A percentile compares a stretch with the other conserved stretches of the same genome.
These are phyloP conservation scores for Bos indicus DNA, from an alignment of 2,113 vertebrate genomes.

Conservation along the genomic window DNA sequence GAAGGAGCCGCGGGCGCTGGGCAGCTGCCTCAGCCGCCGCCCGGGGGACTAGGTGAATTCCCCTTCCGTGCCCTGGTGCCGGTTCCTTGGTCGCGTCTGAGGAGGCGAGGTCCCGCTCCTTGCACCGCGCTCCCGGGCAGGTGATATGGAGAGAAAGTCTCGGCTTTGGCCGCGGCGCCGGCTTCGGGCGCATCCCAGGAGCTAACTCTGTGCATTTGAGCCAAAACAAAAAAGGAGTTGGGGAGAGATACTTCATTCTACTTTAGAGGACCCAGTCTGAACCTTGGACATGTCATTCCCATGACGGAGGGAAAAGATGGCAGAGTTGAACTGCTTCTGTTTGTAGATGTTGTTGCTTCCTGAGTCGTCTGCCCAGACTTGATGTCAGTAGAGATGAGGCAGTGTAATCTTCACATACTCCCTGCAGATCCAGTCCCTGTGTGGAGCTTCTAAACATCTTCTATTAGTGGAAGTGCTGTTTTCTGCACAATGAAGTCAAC, in stretches of 20 bases:
- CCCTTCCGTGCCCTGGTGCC: background rate
- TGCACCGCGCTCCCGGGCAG: background rate
- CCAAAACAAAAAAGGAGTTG: too few relatives aligned
- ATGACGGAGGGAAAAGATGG: too few relatives aligned
- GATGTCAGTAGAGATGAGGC: too few relatives aligned
- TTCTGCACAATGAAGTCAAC: conserved; percentile 37
- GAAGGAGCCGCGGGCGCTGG: background rate
- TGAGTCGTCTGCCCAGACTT: too few relatives aligned
- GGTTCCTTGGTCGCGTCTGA: background rate
- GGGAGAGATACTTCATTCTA: too few relatives aligned
- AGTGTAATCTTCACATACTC: too few relatives aligned
- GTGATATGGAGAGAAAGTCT: background rate
- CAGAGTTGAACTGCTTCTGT: too few relatives aligned
- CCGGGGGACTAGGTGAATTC: background rate
- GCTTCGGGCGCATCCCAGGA: background rate
- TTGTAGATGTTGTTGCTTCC: too few relatives aligned
- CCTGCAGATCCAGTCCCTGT: conserved; percentile 58
- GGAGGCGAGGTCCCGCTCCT: background rate
- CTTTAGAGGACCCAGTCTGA: too few relatives aligned
- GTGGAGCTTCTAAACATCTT: conserved; percentile 61
- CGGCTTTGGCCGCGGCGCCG: background rate
- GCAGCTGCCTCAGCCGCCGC: background rate
- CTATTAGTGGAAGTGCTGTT: conserved; percentile 39
- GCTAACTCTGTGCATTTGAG: too few relatives aligned
- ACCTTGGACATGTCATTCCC: too few relatives aligned